Evolutionary conservation across 1,140 invertebrate genomes (phyloP).

Genomic region (Luehdorfia chinensis): DNA sequence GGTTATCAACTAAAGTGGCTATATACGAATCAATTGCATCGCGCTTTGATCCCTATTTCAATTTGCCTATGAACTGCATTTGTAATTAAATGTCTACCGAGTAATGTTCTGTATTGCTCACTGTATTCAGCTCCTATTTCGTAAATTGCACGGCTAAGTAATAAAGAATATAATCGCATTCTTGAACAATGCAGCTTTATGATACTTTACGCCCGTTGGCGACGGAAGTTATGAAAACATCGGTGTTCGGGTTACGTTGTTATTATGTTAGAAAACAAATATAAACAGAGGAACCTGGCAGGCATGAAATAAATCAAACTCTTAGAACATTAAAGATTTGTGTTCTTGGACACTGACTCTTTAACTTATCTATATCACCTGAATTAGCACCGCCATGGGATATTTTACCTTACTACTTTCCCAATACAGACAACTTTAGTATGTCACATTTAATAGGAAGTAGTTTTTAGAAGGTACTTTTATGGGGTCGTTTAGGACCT

Average conservation of each 20-base stretch:
- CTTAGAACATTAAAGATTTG: constrained; percentile 23
- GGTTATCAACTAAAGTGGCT: neutral
- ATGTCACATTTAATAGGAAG: constrained; percentile 1
- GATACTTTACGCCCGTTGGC: constrained; percentile 41
- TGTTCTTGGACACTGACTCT: constrained; percentile 19
- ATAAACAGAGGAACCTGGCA: constrained; percentile 28
- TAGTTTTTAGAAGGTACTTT: constrained; percentile 5
- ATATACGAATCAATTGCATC: neutral
- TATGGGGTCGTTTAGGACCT: constrained; percentile 15
- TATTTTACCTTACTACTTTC: neutral
- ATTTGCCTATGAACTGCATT: no score
- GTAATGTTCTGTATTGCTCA: neutral
- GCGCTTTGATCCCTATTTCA: no score
- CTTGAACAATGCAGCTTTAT: constrained; percentile 49
- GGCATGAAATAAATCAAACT: constrained; percentile 28
- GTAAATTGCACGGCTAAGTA: no score
- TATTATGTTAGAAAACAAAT: constrained; percentile 36
- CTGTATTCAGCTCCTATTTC: neutral
- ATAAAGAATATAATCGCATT: constrained; percentile 46
- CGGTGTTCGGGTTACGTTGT: constrained; percentile 41
- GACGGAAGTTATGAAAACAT: constrained; percentile 60
- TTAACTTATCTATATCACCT: constrained; percentile 12
- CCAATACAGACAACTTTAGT: neutral
- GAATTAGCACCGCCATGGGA: neutral
- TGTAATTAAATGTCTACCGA: no score